These are phyloP conservation scores for Triplophysa siluroides DNA, from an alignment of 2,113 vertebrate species.

Conservation along the genomic window DNA sequence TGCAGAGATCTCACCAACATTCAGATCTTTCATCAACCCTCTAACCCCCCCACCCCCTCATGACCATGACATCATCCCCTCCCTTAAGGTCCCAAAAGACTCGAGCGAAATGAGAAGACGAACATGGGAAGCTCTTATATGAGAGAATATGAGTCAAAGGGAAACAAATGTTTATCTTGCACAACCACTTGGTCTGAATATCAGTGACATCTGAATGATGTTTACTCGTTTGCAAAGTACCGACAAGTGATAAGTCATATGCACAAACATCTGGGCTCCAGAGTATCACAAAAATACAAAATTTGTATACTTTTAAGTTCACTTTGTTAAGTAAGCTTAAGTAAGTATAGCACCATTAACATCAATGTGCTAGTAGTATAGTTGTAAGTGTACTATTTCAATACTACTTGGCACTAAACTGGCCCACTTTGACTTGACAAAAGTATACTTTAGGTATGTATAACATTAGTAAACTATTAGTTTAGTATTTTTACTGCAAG, in stretches of 20 bases:
- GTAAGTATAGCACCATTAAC: too few relatives aligned
- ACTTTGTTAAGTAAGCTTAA: too few relatives aligned
- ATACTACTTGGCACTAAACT: too few relatives aligned
- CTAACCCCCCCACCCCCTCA: conserved; percentile 5
- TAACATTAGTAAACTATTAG: too few relatives aligned
- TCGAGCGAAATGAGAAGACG: conserved; percentile 5
- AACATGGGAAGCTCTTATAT: conserved; percentile 31
- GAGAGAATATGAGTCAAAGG: neutral
- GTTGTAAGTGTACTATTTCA: too few relatives aligned
- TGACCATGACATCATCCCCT: conserved; percentile 48
- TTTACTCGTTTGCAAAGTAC: conserved; percentile 12
- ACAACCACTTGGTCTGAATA: neutral
- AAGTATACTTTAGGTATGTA: too few relatives aligned
- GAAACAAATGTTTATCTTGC: conserved; percentile 3
- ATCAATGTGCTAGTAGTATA: too few relatives aligned
- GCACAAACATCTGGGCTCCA: too few relatives aligned
- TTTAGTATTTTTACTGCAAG: too few relatives aligned
- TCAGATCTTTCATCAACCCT: conserved; percentile 18
- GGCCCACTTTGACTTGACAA: too few relatives aligned
- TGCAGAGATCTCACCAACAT: conserved; percentile 44
- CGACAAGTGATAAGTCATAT: neutral
- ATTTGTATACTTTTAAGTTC: too few relatives aligned
- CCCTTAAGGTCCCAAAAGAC: neutral
- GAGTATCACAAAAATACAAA: too few relatives aligned
- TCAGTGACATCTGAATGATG: neutral